phyloP scores from a whole-genome alignment of 35 echinoderm and acorn worm genomes.

The Ptychodera flava region DNA sequence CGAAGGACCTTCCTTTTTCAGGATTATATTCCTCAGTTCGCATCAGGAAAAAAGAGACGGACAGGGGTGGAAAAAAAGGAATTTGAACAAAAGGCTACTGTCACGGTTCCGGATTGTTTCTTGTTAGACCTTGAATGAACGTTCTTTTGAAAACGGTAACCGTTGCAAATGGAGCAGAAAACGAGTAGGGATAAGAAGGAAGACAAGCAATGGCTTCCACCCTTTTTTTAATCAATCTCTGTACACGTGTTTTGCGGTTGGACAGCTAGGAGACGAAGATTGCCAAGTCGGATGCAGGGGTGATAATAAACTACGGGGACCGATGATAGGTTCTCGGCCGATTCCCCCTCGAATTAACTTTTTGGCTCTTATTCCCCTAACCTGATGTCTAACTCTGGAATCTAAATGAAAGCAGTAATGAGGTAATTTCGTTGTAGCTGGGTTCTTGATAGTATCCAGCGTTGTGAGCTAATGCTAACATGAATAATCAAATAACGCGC shows the following conservation, averaged over 20 bases:
- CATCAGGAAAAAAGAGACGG: neutral
- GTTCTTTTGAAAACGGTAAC: neutral
- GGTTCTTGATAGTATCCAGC: neutral
- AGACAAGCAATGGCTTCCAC: neutral
- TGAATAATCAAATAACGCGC: conserved; percentile 2
- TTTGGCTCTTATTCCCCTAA: neutral
- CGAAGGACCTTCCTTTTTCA: neutral
- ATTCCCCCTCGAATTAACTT: neutral
- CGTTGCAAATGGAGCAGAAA: neutral
- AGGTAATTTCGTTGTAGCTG: neutral
- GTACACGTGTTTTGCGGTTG: neutral
- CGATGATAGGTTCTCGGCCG: neutral
- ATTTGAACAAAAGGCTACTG: neutral
- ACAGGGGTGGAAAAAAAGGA: neutral
- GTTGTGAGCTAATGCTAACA: neutral
- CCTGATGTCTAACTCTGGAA: neutral
- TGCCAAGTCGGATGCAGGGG: neutral
- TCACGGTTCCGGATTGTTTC: neutral
- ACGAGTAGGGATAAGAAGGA: neutral
- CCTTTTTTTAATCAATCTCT: neutral
- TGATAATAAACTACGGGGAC: neutral
- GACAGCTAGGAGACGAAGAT: no score
- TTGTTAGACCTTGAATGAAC: neutral
- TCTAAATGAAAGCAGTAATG: neutral
- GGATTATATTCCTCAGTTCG: neutral